Evolutionary conservation across 2,797 vertebrate genomes (phyloP).

Genomic region (Coracias cyanogaster): DNA sequence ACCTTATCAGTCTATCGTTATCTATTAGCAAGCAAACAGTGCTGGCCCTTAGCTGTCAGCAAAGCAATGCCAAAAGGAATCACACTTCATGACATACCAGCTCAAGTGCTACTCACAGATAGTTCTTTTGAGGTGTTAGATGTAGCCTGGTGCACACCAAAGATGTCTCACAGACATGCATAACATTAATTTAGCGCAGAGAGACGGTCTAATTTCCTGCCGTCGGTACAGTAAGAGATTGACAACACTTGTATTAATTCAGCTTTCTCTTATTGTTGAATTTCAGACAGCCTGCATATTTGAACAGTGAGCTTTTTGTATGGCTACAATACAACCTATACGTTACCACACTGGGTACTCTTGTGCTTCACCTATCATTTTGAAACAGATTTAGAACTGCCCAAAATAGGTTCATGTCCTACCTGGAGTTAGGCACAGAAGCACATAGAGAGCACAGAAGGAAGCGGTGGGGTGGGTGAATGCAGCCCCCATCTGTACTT

Average conservation of each 20-base stretch:
- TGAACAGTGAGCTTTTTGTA: neutral
- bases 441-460: neutral
- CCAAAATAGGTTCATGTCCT: neutral
- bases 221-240: neutral
- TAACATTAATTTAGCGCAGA: neutral
- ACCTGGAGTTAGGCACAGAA: neutral
- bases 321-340: neutral
- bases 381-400: neutral
- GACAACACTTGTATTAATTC: neutral
- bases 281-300: neutral
- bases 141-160: neutral
- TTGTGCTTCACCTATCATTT: neutral
- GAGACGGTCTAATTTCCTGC: neutral
- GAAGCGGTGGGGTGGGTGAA: accelerated
- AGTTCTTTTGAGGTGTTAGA: neutral
- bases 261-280: neutral
- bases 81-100: neutral
- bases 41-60: neutral
- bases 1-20: neutral
- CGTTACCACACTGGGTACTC: neutral
- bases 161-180: neutral
- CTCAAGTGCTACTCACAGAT: neutral
- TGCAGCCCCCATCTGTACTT: neutral
- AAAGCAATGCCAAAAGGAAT: neutral
- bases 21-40: neutral